These are phyloP conservation scores for Oreochromis mossambicus DNA, from an alignment of 2,797 vertebrate species.

Conservation along the genomic window DNA sequence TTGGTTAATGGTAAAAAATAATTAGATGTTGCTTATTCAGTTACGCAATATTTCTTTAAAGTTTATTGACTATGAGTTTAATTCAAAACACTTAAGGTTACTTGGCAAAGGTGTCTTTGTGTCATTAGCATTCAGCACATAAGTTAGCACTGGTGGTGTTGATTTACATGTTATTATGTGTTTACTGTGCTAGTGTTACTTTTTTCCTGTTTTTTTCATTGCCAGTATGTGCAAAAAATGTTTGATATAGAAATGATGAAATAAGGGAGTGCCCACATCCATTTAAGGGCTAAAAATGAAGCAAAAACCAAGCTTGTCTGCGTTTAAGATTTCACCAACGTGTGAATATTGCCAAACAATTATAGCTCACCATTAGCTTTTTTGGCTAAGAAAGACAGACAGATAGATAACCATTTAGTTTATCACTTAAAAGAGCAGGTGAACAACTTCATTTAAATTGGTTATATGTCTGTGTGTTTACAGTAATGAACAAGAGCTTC, in stretches of 20 bases:
- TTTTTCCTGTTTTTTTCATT: fast-evolving
- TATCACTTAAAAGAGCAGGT: neutral
- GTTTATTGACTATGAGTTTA: neutral
- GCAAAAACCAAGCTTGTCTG: neutral
- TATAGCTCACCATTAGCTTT: neutral
- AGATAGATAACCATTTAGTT: neutral
- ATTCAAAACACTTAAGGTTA: neutral
- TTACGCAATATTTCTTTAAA: neutral
- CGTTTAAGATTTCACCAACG: neutral
- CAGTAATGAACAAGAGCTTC: neutral
- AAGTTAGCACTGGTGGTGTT: neutral
- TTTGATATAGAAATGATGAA: neutral
- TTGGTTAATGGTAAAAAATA: neutral
- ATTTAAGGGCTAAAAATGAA: neutral
- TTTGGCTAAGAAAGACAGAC: neutral
- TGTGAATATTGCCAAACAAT: neutral
- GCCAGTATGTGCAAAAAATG: neutral
- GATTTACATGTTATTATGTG: neutral
- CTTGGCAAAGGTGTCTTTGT: neutral
- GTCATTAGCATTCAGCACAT: neutral
- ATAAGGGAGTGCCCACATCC: neutral
- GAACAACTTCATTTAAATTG: neutral
- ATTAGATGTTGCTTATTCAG: neutral
- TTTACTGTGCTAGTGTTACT: neutral
- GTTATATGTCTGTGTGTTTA: neutral